Percentiles rank a stretch among this genome's conserved stretches.
phyloP scores from a whole-genome alignment of 2,113 vertebrate species.

The Protobothrops flavoviridis region DNA sequence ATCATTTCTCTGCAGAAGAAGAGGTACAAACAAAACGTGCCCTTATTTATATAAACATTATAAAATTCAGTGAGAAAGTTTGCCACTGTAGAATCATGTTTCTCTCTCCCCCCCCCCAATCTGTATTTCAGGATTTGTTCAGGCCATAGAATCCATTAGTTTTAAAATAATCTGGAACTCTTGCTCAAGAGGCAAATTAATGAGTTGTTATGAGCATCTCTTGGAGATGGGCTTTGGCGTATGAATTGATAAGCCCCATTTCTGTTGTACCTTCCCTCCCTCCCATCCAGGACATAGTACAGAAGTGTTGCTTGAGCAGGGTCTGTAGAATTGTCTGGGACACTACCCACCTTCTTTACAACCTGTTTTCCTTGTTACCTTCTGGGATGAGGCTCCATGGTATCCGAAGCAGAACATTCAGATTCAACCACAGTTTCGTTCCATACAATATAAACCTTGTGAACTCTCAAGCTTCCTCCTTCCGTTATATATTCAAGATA shows the following conservation, averaged over 20 bases:
- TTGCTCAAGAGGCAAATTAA: not conserved
- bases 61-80: not conserved
- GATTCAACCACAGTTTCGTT: too few species aligned
- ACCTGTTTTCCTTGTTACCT: too few species aligned
- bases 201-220: not conserved
- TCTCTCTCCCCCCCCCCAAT: not conserved
- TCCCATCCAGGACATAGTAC: too few species aligned
- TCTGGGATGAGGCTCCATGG: too few species aligned
- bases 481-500: too few species aligned
- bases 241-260: not conserved
- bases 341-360: too few species aligned
- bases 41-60: not conserved
- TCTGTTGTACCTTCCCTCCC: not conserved
- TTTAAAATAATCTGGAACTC: not conserved
- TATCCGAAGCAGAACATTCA: too few species aligned
- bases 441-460: too few species aligned
- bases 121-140: not conserved
- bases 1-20: not conserved
- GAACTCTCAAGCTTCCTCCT: too few species aligned
- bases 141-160: not conserved
- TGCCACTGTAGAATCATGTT: not conserved
- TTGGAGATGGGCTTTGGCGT: not conserved
- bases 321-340: too few species aligned
- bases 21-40: not conserved
- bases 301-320: too few species aligned